Evolutionary conservation across 2,113 vertebrate genomes (phyloP).

Genomic region (Serinus canaria): DNA sequence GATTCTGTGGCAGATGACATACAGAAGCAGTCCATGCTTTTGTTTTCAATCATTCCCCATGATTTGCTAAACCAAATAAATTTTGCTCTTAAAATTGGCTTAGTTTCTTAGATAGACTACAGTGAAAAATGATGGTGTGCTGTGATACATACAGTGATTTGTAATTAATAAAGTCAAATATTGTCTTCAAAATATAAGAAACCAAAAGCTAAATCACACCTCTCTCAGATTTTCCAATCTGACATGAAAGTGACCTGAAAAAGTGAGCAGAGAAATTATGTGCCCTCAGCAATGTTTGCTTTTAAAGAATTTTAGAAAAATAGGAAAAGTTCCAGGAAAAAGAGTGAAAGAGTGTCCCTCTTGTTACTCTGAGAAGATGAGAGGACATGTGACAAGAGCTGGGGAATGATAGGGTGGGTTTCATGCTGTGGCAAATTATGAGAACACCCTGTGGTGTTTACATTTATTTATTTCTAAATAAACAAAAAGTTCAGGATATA

Average conservation of each 20-base stretch:
- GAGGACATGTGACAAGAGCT: rapidly evolving
- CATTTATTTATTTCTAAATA: neutral
- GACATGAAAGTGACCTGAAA: neutral
- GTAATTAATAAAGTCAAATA: neutral
- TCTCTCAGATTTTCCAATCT: neutral
- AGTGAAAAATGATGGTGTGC: neutral
- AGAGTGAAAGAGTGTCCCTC: neutral
- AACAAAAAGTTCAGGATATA: neutral
- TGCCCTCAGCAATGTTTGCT: neutral
- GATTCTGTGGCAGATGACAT: neutral
- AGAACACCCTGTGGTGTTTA: neutral
- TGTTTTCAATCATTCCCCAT: neutral
- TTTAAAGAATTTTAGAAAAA: neutral
- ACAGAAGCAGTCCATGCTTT: neutral
- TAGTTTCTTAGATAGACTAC: neutral
- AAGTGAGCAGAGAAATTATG: neutral
- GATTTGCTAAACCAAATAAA: neutral
- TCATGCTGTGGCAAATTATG: neutral
- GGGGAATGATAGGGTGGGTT: neutral
- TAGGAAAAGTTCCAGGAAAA: neutral
- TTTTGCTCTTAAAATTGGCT: neutral
- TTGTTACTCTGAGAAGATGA: neutral
- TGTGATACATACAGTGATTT: neutral
- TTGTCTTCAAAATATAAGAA: neutral
- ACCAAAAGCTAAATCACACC: neutral